Conservation (phyloP, 2,888 invertebrate genomes). For the Hofmannophila pseudospretella region DNA sequence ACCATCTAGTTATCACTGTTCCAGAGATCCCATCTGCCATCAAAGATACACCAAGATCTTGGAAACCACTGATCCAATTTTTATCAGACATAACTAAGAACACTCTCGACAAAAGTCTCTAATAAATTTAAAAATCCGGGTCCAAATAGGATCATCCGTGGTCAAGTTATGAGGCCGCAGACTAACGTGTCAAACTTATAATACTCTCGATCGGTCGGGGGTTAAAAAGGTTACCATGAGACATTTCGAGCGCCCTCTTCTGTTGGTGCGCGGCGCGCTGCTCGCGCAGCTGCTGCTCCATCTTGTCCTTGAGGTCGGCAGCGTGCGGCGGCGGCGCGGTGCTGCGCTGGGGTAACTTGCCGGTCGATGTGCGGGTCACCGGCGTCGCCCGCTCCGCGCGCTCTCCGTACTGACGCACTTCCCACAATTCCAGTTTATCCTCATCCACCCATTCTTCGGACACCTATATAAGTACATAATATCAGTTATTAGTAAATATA, state of each 20-base stretch:
- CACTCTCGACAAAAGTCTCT: too few relatives aligned
- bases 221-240: too few relatives aligned
- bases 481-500: not conserved
- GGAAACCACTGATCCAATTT: too few relatives aligned
- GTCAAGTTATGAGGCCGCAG: too few relatives aligned
- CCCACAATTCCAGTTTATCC: conserved; percentile 96
- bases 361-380: conserved; percentile 89
- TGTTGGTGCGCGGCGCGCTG: conserved; percentile 94
- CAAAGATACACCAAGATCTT: too few relatives aligned
- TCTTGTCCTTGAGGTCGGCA: conserved; percentile 90
- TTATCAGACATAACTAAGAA: too few relatives aligned
- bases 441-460: conserved; percentile 98
- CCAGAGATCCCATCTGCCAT: too few relatives aligned
- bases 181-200: too few relatives aligned
- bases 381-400: conserved; percentile 84
- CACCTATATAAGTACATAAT: conserved; percentile 69
- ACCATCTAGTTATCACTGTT: too few relatives aligned
- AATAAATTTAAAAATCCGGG: too few relatives aligned
- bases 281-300: conserved; percentile 93
- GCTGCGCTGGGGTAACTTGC: conserved; percentile 78
- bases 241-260: conserved; percentile 84
- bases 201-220: too few relatives aligned
- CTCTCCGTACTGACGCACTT: conserved; percentile 95
- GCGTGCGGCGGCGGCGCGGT: conserved; percentile 75
- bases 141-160: too few relatives aligned